Evolutionary conservation across 1,140 invertebrate genomes (phyloP), one percentile per base, ranked within the genome.

Genomic region (Alviniconcha marisindica): DNA sequence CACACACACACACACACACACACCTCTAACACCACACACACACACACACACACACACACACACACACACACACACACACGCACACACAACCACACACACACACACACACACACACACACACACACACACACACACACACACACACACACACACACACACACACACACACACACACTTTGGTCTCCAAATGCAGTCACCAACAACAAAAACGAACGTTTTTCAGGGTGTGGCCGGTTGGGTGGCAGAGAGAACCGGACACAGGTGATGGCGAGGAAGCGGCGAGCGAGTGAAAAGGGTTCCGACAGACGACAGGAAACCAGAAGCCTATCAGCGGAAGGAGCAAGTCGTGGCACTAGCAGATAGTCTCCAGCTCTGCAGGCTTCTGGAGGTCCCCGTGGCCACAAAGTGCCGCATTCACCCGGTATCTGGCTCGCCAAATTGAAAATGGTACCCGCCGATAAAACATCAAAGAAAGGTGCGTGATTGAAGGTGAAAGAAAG

Each of bases 401-500:
- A 14, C 12, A 56, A 60, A n/a, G 54, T n/a, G 0, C 28, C 54
- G 5, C 54, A 60, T 60, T 60, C 54, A 33, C 12, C 28, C 31
- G 24, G n/a, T 66, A 66, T 66, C 63, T 66, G 28, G 28, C 2
- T 14, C 15, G 63, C 63, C 31, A 66, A 66, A 66, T 66, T 66
- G 63, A 66, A 66, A 66, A 66, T 12, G 28, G 63, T 31, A 14
- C 24, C 31, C 31, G 63, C n/a, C 31, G 63, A 66, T 66, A 66
- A 33, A 2, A 33, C 63, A 66, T 66, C 63, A 66, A 66, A 66
- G 63, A n/a, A 1, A 4, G 28, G 5, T 14, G 63, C 33, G 33
- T 66, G 63, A 66, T 66, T 66, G 63, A 66, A 66, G 63, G 63
- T 66, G 63, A 66, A 66, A 66, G 63, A 66, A 66, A 66, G 63